Conservation (phyloP, 2,113 vertebrate genomes). For the Conger conger region DNA sequence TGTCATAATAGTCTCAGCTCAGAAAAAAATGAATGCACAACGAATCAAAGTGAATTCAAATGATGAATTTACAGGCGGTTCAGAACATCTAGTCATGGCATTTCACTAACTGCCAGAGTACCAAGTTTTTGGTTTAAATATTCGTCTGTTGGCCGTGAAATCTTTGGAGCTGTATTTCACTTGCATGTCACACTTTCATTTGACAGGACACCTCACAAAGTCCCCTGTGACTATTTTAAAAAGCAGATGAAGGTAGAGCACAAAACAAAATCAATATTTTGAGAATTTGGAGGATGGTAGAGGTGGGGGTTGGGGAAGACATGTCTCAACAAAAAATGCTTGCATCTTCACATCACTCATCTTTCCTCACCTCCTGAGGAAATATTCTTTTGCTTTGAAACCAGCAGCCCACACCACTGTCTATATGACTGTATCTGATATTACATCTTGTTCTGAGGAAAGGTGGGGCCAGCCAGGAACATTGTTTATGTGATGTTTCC, state of each 20-base stretch:
- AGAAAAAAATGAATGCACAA: neutral
- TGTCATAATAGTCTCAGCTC: neutral
- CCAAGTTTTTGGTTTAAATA: neutral
- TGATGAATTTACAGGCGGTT: neutral
- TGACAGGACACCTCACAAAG: neutral
- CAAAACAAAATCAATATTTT: conserved; percentile 2
- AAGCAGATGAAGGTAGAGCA: neutral
- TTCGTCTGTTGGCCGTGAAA: neutral
- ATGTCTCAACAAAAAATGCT: neutral
- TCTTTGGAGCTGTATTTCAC: neutral
- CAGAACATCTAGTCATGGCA: neutral
- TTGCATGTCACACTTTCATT: neutral
- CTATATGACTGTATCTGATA: neutral
- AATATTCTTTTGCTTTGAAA: neutral
- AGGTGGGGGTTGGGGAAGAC: neutral
- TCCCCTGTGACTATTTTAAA: neutral
- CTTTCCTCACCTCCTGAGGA: neutral
- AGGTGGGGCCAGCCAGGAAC: neutral
- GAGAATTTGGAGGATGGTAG: neutral
- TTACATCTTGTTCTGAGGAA: neutral
- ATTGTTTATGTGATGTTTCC: neutral
- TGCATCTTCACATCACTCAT: neutral
- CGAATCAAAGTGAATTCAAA: neutral
- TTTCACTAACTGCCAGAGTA: neutral
- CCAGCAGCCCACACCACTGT: neutral